Percentiles rank a stretch among this genome's conserved stretches.
Conservation (phyloP, 1,140 invertebrate species). For the Hycleus phaleratus region DNA sequence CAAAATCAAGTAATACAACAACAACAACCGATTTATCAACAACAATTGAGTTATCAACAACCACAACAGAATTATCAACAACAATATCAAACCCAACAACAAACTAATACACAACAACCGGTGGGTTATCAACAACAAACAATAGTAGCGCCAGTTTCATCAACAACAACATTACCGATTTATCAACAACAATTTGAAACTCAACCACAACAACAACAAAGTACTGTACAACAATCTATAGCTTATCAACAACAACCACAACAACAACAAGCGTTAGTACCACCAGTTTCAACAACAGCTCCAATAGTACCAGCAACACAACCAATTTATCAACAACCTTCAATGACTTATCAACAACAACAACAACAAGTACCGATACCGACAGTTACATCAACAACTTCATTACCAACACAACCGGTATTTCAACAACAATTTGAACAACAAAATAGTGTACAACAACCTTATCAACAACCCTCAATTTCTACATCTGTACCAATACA, state of each 20-base stretch:
- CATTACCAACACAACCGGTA: constrained; percentile 11
- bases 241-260: constrained; percentile 10
- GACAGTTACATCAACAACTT: constrained; percentile 2
- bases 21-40: constrained; percentile 2
- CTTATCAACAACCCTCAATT: constrained; percentile 10
- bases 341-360: neutral
- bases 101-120: constrained; percentile 6
- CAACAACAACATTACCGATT: constrained; percentile 17
- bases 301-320: neutral
- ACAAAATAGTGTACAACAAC: constrained; percentile 21
- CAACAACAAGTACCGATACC: constrained; percentile 3
- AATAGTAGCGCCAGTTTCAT: constrained; percentile 9
- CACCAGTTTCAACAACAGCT: constrained; percentile 7
- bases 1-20: constrained; percentile 12
- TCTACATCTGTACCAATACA: constrained; percentile 32
- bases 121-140: constrained; percentile 28
- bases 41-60: constrained; percentile 7
- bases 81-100: constrained; percentile 29
- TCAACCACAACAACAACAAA: constrained; percentile 22
- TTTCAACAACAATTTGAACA: neutral
- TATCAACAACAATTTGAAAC: constrained; percentile 4
- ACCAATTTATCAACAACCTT: constrained; percentile 18
- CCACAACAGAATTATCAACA: constrained; percentile 25
- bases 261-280: constrained; percentile 16
- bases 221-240: constrained; percentile 16